phyloP scores from a whole-genome alignment of 2,113 vertebrate species.

The Phaethornis superciliosus region DNA sequence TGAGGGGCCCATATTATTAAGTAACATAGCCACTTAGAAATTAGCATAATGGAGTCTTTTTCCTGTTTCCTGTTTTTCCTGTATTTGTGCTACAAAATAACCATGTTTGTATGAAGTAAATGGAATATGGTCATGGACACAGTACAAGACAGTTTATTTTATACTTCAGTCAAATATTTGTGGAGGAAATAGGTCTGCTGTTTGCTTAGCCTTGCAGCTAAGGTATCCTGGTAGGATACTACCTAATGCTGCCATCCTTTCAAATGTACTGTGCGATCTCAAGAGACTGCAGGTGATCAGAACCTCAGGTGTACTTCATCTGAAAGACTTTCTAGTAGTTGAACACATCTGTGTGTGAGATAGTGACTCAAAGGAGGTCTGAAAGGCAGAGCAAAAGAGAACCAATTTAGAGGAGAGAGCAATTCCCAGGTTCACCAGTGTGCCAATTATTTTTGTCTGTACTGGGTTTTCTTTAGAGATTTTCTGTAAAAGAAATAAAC shows the following conservation, averaged over 20 bases:
- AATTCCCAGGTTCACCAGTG: not conserved
- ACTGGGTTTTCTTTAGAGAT: not conserved
- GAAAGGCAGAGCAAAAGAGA: slow-evolving; percentile 5
- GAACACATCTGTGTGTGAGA: not conserved
- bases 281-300: not conserved
- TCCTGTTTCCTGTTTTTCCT: no score
- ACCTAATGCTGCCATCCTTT: not conserved
- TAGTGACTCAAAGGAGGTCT: not conserved
- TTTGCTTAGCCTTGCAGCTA: not conserved
- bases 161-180: not conserved
- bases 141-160: not conserved
- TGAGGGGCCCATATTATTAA: not conserved
- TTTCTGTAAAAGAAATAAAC: slow-evolving; percentile 22
- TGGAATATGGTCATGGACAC: not conserved
- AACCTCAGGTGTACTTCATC: not conserved
- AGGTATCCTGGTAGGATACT: not conserved
- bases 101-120: not conserved
- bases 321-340: not conserved
- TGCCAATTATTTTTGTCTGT: not conserved
- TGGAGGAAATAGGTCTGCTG: not conserved
- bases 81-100: not conserved
- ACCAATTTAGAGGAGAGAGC: not conserved
- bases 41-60: not conserved
- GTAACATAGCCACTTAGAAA: not conserved
- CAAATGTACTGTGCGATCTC: not conserved